These are phyloP conservation scores for Smutsia temminckii DNA, from an alignment of 2,797 vertebrate genomes.

Conservation along the genomic window DNA sequence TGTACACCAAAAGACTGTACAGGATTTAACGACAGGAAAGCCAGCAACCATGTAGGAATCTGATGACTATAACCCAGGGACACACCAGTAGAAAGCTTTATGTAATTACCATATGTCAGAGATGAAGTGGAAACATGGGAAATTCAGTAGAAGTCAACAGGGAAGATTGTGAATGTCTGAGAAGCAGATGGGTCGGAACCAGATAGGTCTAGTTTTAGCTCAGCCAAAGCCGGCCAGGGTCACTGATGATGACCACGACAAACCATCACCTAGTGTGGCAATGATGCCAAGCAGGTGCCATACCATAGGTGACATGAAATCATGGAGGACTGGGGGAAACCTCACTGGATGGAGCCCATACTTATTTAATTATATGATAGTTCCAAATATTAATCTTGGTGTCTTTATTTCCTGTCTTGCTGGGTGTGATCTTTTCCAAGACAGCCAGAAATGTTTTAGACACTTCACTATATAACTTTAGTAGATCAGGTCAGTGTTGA, in stretches of 20 bases:
- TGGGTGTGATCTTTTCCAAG: not conserved
- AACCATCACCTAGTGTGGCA: not conserved
- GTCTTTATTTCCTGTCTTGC: not conserved
- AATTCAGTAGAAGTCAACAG: not conserved
- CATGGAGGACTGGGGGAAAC: too few species aligned
- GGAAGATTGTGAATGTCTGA: not conserved
- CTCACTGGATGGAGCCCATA: not conserved
- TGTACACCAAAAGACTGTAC: not conserved
- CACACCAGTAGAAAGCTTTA: not conserved
- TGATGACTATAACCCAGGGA: not conserved
- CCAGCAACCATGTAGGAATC: not conserved
- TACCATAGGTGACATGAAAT: not conserved
- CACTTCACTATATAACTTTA: not conserved
- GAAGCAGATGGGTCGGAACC: not conserved
- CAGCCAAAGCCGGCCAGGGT: not conserved
- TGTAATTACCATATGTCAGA: not conserved
- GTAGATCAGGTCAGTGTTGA: not conserved
- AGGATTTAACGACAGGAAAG: not conserved
- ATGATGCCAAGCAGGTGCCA: not conserved
- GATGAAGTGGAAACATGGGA: not conserved
- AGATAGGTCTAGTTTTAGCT: not conserved
- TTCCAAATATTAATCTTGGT: not conserved
- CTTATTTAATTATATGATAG: not conserved
- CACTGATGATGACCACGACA: not conserved
- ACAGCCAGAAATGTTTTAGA: not conserved